Evolutionary conservation across 2,113 vertebrate genomes (phyloP).

Genomic region (Zosterops pallidus): DNA sequence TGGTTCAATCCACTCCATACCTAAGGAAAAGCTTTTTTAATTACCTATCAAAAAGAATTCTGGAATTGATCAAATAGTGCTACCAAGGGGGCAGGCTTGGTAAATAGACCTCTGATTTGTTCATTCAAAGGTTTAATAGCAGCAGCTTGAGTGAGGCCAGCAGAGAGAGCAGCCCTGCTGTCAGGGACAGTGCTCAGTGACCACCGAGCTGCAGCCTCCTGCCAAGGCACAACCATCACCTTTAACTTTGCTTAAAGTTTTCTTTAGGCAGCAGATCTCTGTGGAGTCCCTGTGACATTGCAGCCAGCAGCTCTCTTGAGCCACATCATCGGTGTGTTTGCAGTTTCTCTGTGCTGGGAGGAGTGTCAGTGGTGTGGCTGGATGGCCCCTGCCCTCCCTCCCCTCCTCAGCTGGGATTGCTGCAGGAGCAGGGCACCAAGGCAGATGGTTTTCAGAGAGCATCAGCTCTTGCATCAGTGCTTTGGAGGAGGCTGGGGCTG

Average conservation of each 20-base stretch:
- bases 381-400: not conserved
- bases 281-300: fast-evolving
- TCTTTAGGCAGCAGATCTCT: not conserved
- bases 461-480: not conserved
- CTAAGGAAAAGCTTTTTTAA: constrained; percentile 65
- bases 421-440: not conserved
- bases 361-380: not conserved
- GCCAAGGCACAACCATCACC: not conserved
- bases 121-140: constrained; percentile 37
- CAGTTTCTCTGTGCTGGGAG: not conserved
- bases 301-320: not conserved
- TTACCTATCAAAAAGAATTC: constrained; percentile 62
- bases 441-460: constrained; percentile 17
- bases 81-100: constrained; percentile 15
- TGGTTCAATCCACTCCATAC: constrained; percentile 5
- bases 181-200: not conserved
- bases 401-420: not conserved
- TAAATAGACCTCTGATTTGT: constrained; percentile 51
- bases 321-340: fast-evolving
- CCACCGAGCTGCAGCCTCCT: not conserved
- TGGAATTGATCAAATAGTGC: constrained; percentile 38
- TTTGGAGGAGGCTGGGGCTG: not conserved
- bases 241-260: not conserved
- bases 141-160: not conserved
- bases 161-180: not conserved